Base-by-base conservation (phyloP, 2,888 invertebrate species). In the Drosophila dives region DNA sequence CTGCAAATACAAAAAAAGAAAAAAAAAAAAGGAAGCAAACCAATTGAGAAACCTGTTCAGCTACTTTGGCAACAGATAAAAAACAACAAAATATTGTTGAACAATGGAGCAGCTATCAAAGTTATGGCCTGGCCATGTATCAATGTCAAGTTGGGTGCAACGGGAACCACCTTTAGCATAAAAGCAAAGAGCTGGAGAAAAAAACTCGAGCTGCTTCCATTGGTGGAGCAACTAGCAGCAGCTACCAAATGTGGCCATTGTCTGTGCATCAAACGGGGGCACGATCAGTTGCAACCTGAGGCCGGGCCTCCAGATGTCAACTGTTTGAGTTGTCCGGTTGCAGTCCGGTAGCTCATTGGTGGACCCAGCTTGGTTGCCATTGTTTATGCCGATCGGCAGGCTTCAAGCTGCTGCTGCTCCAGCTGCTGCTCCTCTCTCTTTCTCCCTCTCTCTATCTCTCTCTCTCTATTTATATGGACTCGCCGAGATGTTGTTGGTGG, bases 81-180 rank as follows among this genome's bases (percentile, higher is more conserved):
- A 34, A n/a, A 23, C 17, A 33, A 12, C 40, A n/a, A 45, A 45
- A 45, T 15, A 15, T 8, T 10, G 48, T 45, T 32, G 8, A 33
- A 88, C 85, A 86, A 86, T 88, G 86, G 89, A 81, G 74, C 82
- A 88, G 71, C 86, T 75, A 86, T 89, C 87, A 86, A 89, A 76
- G 75, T 74, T 80, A 72, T 75, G 72, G 80, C 62, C 69, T 61
- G 80, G 88, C 83, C 82, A 87, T 87, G 86, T 86, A 87, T 89
- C 87, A 87, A 87, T 89, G 87, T 89, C 87, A 89, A 62, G 55
- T 75, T 75, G 26, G 64, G 50, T 66, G 66, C 72, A 65, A 77
- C 79, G 72, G 82, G 78, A 70, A 64, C 76, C 87, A 80, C 78
- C 76, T 81, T 76, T 71, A 61, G 80, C 42, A 62, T 20, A 42